Evolutionary conservation across 1,140 invertebrate genomes (phyloP).

Genomic region (Macrostomum lignano): DNA sequence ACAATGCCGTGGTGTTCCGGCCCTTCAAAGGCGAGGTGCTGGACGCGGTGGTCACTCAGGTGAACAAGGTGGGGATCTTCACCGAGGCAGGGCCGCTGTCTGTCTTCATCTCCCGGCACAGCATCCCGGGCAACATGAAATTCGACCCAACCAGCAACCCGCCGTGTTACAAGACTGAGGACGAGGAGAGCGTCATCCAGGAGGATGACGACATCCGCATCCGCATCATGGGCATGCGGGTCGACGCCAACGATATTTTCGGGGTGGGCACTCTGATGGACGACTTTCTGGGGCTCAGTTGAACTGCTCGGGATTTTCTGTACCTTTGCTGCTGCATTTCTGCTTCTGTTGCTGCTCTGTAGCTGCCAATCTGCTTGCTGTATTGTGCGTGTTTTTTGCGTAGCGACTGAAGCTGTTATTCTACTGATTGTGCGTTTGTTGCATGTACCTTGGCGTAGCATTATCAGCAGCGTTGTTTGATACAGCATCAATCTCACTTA

Average conservation of each 20-base stretch:
- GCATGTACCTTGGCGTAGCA: too few species aligned
- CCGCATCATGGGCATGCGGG: slow-evolving; percentile 4
- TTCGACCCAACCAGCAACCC: slow-evolving; percentile 90
- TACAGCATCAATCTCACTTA: too few species aligned
- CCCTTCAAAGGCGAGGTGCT: slow-evolving; percentile 97
- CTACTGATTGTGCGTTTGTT: too few species aligned
- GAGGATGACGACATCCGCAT: slow-evolving; percentile 4
- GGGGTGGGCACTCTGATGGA: slow-evolving; percentile 5
- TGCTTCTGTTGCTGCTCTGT: too few species aligned
- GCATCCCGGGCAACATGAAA: slow-evolving; percentile 51
- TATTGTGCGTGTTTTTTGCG: too few species aligned
- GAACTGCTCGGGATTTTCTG: too few species aligned
- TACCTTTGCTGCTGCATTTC: too few species aligned
- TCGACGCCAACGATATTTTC: slow-evolving; percentile 5
- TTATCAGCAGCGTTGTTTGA: too few species aligned
- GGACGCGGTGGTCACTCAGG: slow-evolving; percentile 91
- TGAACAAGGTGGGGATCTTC: slow-evolving; percentile 95
- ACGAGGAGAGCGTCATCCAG: slow-evolving; percentile 37
- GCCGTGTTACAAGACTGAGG: slow-evolving; percentile 89
- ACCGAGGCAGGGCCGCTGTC: slow-evolving; percentile 93
- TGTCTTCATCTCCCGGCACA: slow-evolving; percentile 87
- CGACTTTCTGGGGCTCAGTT: slow-evolving; percentile 6
- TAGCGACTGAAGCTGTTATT: too few species aligned
- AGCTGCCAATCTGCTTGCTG: too few species aligned
- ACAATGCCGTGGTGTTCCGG: slow-evolving; percentile 93